Evolutionary conservation across 2,113 vertebrate species (phyloP).

Genomic region (Brachypteracias leptosomus): DNA sequence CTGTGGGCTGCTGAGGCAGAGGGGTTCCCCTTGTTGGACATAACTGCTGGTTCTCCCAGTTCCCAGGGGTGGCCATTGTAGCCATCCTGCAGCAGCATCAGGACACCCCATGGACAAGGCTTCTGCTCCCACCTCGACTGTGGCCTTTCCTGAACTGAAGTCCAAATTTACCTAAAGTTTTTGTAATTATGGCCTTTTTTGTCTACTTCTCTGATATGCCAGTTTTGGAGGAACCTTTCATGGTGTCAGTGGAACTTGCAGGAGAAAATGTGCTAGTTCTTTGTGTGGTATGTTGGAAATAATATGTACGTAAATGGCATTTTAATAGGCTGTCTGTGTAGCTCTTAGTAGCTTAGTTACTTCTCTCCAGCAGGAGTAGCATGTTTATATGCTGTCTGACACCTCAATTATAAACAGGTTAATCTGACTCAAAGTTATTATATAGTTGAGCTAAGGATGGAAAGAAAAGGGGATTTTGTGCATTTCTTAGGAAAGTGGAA

Average conservation of each 20-base stretch:
- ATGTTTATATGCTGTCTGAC: not conserved
- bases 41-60: not conserved
- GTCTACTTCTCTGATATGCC: not conserved
- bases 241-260: not conserved
- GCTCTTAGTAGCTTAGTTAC: not conserved
- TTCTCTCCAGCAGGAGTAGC: not conserved
- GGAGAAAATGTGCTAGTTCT: not conserved
- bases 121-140: not conserved
- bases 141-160: not conserved
- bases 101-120: not conserved
- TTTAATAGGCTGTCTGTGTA: not conserved
- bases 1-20: not conserved
- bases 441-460: not conserved
- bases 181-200: accelerated
- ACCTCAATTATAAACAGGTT: not conserved
- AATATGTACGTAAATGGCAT: not conserved
- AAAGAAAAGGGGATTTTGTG: not conserved
- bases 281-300: not conserved
- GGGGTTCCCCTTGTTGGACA: not conserved
- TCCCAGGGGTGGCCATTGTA: not conserved
- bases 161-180: too few species aligned
- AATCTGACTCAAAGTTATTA: not conserved
- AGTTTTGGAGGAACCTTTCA: not conserved
- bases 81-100: not conserved
- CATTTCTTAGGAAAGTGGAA: not conserved